phyloP scores from a whole-genome alignment of 1,140 invertebrate species.

The Heliothis subflexa region DNA sequence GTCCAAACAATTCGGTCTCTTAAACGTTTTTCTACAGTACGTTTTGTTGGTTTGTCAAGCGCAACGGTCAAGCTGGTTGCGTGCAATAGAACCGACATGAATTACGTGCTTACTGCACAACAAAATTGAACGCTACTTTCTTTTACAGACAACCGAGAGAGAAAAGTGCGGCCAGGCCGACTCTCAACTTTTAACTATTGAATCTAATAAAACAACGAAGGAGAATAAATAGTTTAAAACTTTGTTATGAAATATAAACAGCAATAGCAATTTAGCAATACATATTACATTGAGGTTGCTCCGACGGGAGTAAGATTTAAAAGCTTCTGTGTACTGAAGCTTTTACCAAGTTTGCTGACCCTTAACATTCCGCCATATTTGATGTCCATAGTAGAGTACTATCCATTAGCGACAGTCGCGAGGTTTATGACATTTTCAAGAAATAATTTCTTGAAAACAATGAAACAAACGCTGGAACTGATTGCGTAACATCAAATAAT shows the following conservation, averaged over 20 bases:
- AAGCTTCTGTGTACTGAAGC: constrained; percentile 20
- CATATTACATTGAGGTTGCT: constrained; percentile 1
- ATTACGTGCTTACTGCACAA: neutral
- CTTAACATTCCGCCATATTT: constrained; percentile 1
- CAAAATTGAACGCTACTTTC: neutral
- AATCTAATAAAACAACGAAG: neutral
- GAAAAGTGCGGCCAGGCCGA: neutral
- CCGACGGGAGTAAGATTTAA: constrained; percentile 13
- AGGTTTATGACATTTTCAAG: neutral
- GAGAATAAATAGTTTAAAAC: neutral
- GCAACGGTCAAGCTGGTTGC: constrained; percentile 8
- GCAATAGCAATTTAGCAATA: neutral
- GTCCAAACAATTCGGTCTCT: neutral
- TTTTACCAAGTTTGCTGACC: constrained; percentile 9
- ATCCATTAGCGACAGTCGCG: neutral
- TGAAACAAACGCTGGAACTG: too few species aligned
- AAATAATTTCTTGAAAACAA: neutral
- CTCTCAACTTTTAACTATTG: neutral
- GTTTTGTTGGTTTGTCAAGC: constrained; percentile 22
- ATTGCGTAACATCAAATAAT: neutral
- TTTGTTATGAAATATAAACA: neutral
- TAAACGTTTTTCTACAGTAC: neutral
- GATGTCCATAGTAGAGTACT: neutral
- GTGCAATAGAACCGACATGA: neutral
- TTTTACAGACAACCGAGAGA: neutral